A percentile compares a stretch with the other conserved stretches of the same genome.
phyloP scores from a whole-genome alignment of 1,140 invertebrate species.

The Leptopilina boulardi region DNA sequence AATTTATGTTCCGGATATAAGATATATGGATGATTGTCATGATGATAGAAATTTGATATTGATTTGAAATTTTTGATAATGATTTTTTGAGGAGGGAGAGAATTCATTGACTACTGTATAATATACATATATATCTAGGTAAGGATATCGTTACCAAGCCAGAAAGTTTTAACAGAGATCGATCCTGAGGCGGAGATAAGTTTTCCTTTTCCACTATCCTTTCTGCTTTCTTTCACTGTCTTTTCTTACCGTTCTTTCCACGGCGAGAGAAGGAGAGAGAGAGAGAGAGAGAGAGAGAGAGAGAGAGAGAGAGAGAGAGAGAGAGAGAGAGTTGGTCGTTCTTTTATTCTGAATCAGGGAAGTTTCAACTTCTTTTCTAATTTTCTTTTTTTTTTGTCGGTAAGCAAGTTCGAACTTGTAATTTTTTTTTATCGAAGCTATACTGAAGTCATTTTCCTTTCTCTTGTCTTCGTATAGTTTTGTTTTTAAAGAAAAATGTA shows the following conservation, averaged over 20 bases:
- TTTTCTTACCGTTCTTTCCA: slow-evolving; percentile 55
- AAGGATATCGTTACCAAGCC: slow-evolving; percentile 63
- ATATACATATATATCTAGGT: background rate
- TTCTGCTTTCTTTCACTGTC: slow-evolving; percentile 50
- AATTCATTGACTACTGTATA: no score
- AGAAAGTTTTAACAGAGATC: slow-evolving; percentile 67
- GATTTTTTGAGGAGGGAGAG: background rate
- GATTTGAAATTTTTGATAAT: background rate
- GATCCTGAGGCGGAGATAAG: slow-evolving; percentile 57
- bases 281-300: no score
- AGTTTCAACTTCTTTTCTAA: slow-evolving; percentile 42
- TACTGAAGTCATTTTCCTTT: background rate
- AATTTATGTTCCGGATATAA: background rate
- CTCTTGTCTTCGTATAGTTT: background rate
- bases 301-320: no score
- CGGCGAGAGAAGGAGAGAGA: no score
- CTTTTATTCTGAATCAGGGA: slow-evolving; percentile 49
- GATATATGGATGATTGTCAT: background rate
- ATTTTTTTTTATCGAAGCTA: slow-evolving; percentile 14
- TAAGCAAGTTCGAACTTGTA: slow-evolving; percentile 23
- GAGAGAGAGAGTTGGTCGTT: slow-evolving; percentile 55
- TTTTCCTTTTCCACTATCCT: slow-evolving; percentile 52
- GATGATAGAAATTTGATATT: background rate
- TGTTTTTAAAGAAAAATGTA: background rate
- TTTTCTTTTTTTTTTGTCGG: slow-evolving; percentile 43